Conservation (phyloP, 2,797 vertebrate species). For the Chromis chromis region DNA sequence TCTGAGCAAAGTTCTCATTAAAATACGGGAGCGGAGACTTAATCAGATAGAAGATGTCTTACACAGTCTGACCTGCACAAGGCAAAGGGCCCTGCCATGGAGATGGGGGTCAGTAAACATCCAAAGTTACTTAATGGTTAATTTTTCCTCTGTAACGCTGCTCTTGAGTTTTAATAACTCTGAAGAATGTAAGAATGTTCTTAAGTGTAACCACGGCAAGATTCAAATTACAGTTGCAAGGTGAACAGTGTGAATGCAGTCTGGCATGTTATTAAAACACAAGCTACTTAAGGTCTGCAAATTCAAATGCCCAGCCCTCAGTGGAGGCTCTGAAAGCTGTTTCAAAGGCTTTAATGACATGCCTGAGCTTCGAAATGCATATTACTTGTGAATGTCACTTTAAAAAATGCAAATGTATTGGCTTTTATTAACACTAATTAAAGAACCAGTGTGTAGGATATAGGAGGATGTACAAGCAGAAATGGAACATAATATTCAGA, state of each 20-base stretch:
- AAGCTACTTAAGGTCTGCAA: neutral
- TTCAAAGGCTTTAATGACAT: slow-evolving; percentile 10
- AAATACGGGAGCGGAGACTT: slow-evolving; percentile 61
- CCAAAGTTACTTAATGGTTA: neutral
- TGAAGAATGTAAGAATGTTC: slow-evolving; percentile 3
- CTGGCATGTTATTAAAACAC: neutral
- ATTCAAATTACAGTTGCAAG: slow-evolving; percentile 11
- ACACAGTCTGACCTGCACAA: slow-evolving; percentile 54
- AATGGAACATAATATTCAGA: too few species aligned
- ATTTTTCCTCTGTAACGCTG: neutral
- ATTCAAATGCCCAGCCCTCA: slow-evolving; percentile 1
- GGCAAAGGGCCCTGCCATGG: slow-evolving; percentile 40
- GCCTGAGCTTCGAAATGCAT: slow-evolving; percentile 10
- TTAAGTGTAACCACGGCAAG: neutral
- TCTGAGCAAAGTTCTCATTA: slow-evolving; percentile 72
- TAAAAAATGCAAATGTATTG: neutral
- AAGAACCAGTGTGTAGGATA: too few species aligned
- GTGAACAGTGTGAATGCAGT: slow-evolving; percentile 9
- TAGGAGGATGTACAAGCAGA: too few species aligned
- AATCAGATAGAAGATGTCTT: slow-evolving; percentile 57
- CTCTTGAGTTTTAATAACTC: too few species aligned
- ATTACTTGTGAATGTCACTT: slow-evolving; percentile 1
- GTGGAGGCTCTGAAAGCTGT: neutral
- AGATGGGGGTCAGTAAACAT: neutral
- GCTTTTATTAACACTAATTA: too few species aligned